Evolutionary conservation across 2,113 vertebrate species (phyloP).

Genomic region (Poeciliopsis prolifica): DNA sequence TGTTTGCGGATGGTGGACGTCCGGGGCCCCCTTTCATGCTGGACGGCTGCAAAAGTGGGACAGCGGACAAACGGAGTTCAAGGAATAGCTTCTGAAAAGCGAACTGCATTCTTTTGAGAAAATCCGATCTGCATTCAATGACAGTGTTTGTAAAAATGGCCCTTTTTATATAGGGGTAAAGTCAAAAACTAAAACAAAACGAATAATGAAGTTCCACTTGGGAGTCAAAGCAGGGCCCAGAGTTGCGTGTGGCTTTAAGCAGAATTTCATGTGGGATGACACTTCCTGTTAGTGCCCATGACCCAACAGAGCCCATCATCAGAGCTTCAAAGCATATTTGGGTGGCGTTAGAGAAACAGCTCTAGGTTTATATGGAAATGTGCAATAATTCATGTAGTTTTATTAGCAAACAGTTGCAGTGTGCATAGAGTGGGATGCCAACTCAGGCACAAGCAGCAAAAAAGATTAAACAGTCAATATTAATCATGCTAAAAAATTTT

Average conservation of each 20-base stretch:
- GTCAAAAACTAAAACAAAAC: background rate
- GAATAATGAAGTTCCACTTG: background rate
- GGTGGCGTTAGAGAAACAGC: background rate
- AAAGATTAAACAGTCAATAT: background rate
- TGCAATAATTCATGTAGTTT: background rate
- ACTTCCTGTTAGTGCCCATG: background rate
- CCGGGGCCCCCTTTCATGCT: slow-evolving; percentile 95
- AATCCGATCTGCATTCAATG: background rate
- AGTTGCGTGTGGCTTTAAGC: background rate
- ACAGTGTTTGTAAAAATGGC: background rate
- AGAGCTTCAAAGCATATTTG: background rate
- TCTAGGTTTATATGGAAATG: background rate
- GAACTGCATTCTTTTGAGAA: slow-evolving; percentile 5
- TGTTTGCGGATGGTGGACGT: slow-evolving; percentile 99
- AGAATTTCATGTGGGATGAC: background rate
- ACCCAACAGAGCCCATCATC: background rate
- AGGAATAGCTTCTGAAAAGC: slow-evolving; percentile 5
- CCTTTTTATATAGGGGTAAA: background rate
- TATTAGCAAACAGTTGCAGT: background rate
- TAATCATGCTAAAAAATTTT: background rate
- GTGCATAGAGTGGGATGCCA: background rate
- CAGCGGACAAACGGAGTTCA: slow-evolving; percentile 23
- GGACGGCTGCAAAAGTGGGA: slow-evolving; percentile 85
- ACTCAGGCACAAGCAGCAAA: background rate
- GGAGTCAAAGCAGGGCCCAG: too few species aligned